A percentile compares a stretch with the other conserved stretches of the same genome.
Evolutionary conservation across 2,113 vertebrate genomes (phyloP).

Genomic region (Festucalex cinctus): DNA sequence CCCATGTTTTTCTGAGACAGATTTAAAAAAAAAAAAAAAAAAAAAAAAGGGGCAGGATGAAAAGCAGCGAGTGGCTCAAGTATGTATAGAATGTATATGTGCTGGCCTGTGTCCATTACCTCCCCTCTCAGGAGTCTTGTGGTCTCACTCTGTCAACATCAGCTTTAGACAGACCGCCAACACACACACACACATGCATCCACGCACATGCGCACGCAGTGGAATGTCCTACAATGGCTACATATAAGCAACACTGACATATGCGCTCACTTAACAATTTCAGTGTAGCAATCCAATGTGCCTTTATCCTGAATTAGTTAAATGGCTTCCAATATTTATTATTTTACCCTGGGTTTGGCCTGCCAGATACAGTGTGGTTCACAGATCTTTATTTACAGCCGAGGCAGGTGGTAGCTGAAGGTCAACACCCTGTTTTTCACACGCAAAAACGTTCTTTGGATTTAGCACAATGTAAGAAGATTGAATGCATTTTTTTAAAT

Average conservation of each 20-base stretch:
- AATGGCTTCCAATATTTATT: constrained; percentile 1
- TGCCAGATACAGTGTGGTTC: neutral
- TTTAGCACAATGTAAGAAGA: no score
- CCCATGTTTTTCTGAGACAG: constrained; percentile 16
- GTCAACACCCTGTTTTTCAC: constrained; percentile 2
- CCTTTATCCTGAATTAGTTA: constrained; percentile 15
- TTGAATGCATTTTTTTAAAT: no score
- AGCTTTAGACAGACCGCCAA: constrained; percentile 49
- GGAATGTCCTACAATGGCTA: constrained; percentile 15
- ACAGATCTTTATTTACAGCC: constrained; percentile 12
- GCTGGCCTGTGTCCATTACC: constrained; percentile 40
- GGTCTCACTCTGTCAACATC: constrained; percentile 64
- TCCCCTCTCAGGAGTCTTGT: constrained; percentile 28
- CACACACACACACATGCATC: constrained; percentile 34
- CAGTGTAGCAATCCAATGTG: constrained; percentile 13
- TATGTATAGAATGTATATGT: constrained; percentile 21
- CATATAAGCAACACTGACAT: constrained; percentile 24
- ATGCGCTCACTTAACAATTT: constrained; percentile 45
- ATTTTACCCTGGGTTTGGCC: constrained; percentile 4
- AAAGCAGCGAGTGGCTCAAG: constrained; percentile 1
- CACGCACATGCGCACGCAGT: constrained; percentile 34
- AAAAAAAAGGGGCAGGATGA: neutral
- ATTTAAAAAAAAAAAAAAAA: neutral
- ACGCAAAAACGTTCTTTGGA: neutral
- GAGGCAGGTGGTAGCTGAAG: neutral